phyloP scores from a whole-genome alignment of 2,113 vertebrate species.

The Myiagra hebetior region DNA sequence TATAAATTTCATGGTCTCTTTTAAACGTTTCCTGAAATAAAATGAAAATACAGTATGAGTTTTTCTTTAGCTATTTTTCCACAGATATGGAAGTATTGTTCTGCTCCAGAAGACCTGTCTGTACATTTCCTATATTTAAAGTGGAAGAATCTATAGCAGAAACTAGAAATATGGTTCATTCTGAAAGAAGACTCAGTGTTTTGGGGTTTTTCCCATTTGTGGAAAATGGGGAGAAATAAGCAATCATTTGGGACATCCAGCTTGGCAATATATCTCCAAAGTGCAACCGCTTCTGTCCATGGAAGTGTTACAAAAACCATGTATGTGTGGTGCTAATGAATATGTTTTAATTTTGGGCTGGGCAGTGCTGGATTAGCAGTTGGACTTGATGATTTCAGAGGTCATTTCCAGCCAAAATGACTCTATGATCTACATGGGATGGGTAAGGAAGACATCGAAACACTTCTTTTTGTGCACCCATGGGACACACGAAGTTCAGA shows the following conservation, averaged over 20 bases:
- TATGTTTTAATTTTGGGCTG: background rate
- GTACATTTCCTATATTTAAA: background rate
- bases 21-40: background rate
- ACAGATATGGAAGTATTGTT: background rate
- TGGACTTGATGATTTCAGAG: background rate
- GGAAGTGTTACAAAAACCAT: background rate
- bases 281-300: background rate
- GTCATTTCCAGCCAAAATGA: background rate
- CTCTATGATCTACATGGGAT: background rate
- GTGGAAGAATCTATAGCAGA: background rate
- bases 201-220: background rate
- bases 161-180: background rate
- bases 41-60: fast-evolving
- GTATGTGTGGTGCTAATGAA: no score
- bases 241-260: background rate
- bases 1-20: background rate
- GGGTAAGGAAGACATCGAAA: background rate
- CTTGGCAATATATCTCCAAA: background rate
- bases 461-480: background rate
- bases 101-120: background rate
- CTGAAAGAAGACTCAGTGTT: background rate
- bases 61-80: background rate
- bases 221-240: background rate
- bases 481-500: background rate
- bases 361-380: background rate